phyloP scores from a whole-genome alignment of 2,113 vertebrate species.

The Semicossyphus pulcher region DNA sequence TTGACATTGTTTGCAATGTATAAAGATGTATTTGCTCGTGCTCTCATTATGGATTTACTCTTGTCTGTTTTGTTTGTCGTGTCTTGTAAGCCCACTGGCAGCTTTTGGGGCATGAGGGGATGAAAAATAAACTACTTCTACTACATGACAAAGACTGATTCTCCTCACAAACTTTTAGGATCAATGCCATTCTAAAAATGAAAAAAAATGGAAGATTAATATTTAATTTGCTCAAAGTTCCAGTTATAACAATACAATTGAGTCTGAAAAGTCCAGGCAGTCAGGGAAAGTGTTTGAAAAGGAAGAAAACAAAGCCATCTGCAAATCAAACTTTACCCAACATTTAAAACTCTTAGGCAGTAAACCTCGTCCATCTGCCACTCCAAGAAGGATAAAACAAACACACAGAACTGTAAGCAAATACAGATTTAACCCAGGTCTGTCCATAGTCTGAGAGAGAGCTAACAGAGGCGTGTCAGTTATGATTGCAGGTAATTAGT shows the following conservation, averaged over 20 bases:
- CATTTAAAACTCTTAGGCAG: constrained; percentile 16
- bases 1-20: no score
- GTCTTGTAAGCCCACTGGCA: no score
- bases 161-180: no score
- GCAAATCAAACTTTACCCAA: constrained; percentile 52
- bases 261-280: neutral
- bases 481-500: constrained; percentile 36
- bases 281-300: constrained; percentile 35
- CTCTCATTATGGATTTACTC: no score
- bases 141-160: no score
- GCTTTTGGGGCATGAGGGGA: no score
- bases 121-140: no score
- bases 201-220: no score
- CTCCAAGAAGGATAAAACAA: constrained; percentile 37
- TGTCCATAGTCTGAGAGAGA: constrained; percentile 23
- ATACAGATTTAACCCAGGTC: constrained; percentile 35
- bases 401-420: constrained; percentile 30
- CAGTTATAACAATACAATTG: neutral
- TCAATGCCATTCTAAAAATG: no score
- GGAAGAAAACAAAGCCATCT: constrained; percentile 43
- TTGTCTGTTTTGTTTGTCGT: no score
- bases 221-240: neutral
- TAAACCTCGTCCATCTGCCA: constrained; percentile 52
- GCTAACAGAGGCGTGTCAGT: constrained; percentile 21
- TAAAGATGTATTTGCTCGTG: no score